These are phyloP conservation scores for Lampropteryx suffumata DNA, from an alignment of 2,888 invertebrate genomes.

Conservation along the genomic window DNA sequence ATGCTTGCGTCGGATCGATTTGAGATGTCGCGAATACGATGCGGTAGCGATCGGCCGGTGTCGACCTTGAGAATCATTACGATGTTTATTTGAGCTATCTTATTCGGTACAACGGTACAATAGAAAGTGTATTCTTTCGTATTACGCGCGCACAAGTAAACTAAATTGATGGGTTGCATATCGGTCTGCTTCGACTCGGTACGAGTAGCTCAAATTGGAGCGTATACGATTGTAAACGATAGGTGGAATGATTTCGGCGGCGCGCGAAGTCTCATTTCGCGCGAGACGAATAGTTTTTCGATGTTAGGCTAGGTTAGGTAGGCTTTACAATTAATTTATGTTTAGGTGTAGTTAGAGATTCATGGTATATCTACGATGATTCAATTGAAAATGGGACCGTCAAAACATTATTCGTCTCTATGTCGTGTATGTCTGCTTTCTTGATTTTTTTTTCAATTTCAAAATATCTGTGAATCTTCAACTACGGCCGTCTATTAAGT, in stretches of 20 bases:
- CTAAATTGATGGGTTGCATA: neutral
- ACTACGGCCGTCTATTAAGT: slow-evolving; percentile 5
- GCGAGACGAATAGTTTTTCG: slow-evolving; percentile 9
- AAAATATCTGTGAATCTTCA: slow-evolving; percentile 6
- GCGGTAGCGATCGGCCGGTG: too few species aligned
- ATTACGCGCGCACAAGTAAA: neutral
- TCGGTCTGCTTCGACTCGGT: neutral
- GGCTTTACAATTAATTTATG: slow-evolving; percentile 20
- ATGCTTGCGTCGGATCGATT: too few species aligned
- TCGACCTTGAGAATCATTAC: too few species aligned
- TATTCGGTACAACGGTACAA: too few species aligned
- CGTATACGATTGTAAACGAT: slow-evolving; percentile 22
- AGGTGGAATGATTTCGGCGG: slow-evolving; percentile 5
- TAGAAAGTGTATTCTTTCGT: neutral
- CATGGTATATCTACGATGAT: neutral
- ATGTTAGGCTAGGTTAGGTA: slow-evolving; percentile 20
- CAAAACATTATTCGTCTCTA: too few species aligned
- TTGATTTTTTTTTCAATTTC: too few species aligned
- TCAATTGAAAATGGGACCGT: too few species aligned
- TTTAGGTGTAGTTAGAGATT: slow-evolving; percentile 7
- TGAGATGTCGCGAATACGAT: too few species aligned
- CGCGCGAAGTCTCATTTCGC: slow-evolving; percentile 7
- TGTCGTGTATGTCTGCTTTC: too few species aligned
- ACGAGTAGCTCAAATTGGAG: slow-evolving; percentile 16
- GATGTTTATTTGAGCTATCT: too few species aligned